Base-by-base conservation (phyloP, 2,888 invertebrate species). In the Encarsia formosa region DNA sequence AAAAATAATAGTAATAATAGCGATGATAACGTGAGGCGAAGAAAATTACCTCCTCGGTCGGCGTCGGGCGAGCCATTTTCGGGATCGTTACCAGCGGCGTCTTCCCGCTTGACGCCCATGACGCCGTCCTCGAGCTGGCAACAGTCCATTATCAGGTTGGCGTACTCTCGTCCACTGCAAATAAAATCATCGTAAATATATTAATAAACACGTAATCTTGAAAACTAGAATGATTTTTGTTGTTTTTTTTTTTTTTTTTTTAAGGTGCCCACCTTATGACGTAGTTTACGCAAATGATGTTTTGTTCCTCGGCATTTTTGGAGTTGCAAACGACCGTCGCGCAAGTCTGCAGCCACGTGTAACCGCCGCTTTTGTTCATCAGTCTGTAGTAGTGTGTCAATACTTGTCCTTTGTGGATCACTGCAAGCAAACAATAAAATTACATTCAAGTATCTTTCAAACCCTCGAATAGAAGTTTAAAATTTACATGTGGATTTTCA, bases 241-340 rank as follows among this genome's bases (percentile, higher is more conserved):
- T 16, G 3, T 35, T 16, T 16, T 38, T 9, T 19, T 38, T 35
- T 41, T 23, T 23, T 5, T 40, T 24, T 23, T 6, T 37, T 16
- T 37, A 37, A 19, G 5, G 15, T n/a, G 16, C 19, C 8, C 77
- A 94, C 94, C 93, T 95, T 68, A 97, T 88, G 59, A 97, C 92
- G 76, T 96, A 96, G 78, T 96, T 95, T 67, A 97, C 94, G 71
- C 95, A 95, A 61, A 97, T 94, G 65, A 97, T 93, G 70, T 93
- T 96, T 76, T 96, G 95, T 72, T 97, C 96, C 59, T 97, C 96
- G 5, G 91, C 90, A 69, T 94, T 95, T 77, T 96, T 97, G 46
- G 91, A 87, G 70, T 88, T 94, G 77, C 93, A 95, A 51, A 97
- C 91, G 37, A 96, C 92, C 0, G 96, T 97, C 54, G 96, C 96